These are phyloP conservation scores for Onchidella celtica DNA, from an alignment of 2,888 invertebrate genomes.

Conservation along the genomic window DNA sequence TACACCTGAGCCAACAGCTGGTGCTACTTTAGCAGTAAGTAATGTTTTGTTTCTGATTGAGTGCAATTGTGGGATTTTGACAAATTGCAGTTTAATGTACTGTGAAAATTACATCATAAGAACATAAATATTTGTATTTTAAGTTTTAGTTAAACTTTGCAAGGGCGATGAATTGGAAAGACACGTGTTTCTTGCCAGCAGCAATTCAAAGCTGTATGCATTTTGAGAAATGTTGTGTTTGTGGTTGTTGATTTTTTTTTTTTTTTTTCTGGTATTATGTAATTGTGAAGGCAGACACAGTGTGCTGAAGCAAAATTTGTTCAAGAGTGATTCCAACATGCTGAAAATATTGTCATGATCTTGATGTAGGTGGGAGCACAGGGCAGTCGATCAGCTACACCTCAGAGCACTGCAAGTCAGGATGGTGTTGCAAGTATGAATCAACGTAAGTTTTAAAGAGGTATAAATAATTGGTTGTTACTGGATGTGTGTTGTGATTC, in stretches of 20 bases:
- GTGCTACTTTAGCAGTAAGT: slow-evolving; percentile 28
- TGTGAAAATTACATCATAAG: neutral
- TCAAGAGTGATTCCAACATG: too few relatives aligned
- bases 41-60: too few relatives aligned
- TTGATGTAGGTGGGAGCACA: slow-evolving; percentile 24
- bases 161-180: neutral
- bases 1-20: slow-evolving; percentile 72
- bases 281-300: too few relatives aligned
- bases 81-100: neutral
- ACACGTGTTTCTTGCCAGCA: neutral
- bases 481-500: too few relatives aligned
- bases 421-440: slow-evolving; percentile 28
- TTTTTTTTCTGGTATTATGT: too few relatives aligned
- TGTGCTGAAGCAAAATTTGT: too few relatives aligned
- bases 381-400: slow-evolving; percentile 55
- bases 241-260: too few relatives aligned
- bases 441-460: slow-evolving; percentile 38
- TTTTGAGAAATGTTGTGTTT: too few relatives aligned
- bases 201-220: too few relatives aligned
- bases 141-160: too few relatives aligned
- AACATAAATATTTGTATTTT: neutral
- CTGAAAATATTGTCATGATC: neutral
- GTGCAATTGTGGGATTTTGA: neutral
- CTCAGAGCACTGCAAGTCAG: slow-evolving; percentile 48
- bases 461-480: too few relatives aligned